Evolutionary conservation across 2,113 vertebrate genomes (phyloP), one percentile per base, ranked within the genome.

Genomic region (Corynorhinus townsendii): DNA sequence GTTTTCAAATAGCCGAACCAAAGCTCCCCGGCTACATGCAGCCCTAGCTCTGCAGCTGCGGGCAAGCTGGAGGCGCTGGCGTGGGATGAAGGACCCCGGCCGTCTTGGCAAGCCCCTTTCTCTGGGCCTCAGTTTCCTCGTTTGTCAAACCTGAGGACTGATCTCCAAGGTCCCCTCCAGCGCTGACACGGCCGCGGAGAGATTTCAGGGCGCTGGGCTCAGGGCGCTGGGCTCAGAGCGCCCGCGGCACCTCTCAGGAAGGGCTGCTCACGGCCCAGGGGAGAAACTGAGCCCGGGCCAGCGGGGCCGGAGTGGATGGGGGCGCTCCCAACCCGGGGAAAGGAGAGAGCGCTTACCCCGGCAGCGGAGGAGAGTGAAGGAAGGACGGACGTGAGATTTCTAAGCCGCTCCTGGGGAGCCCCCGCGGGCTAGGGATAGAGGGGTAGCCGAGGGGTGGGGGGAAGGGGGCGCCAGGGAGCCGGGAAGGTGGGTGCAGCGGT

Each of bases 11-110:
- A 47, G 24, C 20, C 1, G 20, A 90, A n/a, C 69, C 66, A 40
- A 10, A 59, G 52, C 79, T 47, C 43, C 49, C 38, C 2, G 43
- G 35, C 56, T 56, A 4, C 9, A 0, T 6, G 75, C n/a, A 17
- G 1, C 14, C 19, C 52, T 6, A n/a, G 86, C 16, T 76, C 84
- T n/a, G 86, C 69, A n/a, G 43, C 72, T 26, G 2, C 56, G 43
- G 3, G 8, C 38, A 54, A 75, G 76, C 62, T 4, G 49, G 64
- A 5, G 3, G 33, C 11, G 43, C 14, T 1, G 7, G 1, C 45
- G 6, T 6, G 84, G 8, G 5, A 43, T 3, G 11, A 8, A 49
- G 0, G 43, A 52, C 66, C 38, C 11, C 0, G 0, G 43, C 38
- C 56, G 5, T 7, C 38, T 52, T 1, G 69, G 33, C 59, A 14